Evolutionary conservation across 2,888 invertebrate genomes (phyloP), one percentile per base, ranked within the genome.

Genomic region (Meteorus cinctellus): DNA sequence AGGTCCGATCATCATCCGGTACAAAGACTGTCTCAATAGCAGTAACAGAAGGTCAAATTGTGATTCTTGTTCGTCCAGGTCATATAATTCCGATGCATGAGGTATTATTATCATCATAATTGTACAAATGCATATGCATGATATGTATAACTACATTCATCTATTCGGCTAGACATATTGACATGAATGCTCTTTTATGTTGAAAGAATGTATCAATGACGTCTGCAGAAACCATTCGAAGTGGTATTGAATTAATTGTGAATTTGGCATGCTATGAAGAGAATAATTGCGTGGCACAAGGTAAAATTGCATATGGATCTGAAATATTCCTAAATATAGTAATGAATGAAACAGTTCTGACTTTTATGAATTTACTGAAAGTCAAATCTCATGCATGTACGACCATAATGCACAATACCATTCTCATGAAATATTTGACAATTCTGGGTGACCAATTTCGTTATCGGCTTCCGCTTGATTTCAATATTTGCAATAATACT

Each of bases 41-140:
- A 1, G 80, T 78, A 5, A 55, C 76, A 14, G 75, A 79, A 31
- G 77, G 79, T 8, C 75, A 84, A 34, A 75, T 81, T 6, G 74
- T 82, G 4, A 78, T 75, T 1, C 78, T 84, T 0, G 66, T 84
- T 16, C 75, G 81, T 66, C 84, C 84, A 6, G 82, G 83, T 4
- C 76, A 75, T 34, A 72, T 84, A 19, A 73, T 84, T 51, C 81
- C 84, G 8, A 10, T 82, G 10, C 82, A 84, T 62, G 51, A 83
- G 82, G 83, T 83, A 76, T 75, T 66, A 41, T 5, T 10, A 59
- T 34, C 51, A 10, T 19, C 24, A 31, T 60, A 29, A 67, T 48
- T 24, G 59, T n/a, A 14, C 31, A 14, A 16, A n/a, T 4, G 36
- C n/a, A 12, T 45, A 34, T 36, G 29, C 41, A 1, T 19, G 12